Evolutionary conservation across 2,888 invertebrate species (phyloP), one percentile per base, ranked within the genome.

Genomic region (Drosophila cognata): DNA sequence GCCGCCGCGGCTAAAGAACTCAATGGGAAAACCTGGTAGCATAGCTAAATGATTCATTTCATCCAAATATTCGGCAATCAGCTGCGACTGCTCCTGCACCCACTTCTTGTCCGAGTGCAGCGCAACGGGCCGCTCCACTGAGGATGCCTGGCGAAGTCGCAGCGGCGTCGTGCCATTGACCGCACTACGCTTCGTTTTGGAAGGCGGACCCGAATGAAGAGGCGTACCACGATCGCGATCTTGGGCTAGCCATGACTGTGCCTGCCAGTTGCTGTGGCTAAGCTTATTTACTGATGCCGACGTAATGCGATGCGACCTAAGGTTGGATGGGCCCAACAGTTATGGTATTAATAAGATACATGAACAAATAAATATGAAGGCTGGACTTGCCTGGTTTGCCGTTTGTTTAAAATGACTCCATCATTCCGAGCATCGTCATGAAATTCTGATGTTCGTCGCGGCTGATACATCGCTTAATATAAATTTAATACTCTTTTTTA

Each of bases 51-150:
- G 46, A 16, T 71, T 63, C n/a, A 84, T 60, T 35, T 77, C 77
- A 10, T 77, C 58, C 4, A 93, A 74, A 61, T 92, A 91, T 10
- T 92, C 92, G 0, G 86, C 86, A 28, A 93, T 89, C 18, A 79
- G 76, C 25, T 81, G 82, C 0, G 91, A 68, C 65, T 91, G 91
- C 21, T 90, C 89, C 18, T 91, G 90, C 5, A 93, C 79, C 91
- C 91, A 92, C 51, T 91, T 92, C 50, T 93, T 93, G 50, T 93
- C 92, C 28, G 91, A 91, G n/a, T 92, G 82, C 51, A 77, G 62
- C 1, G 52, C 59, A 7, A 80, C 77, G 0, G 74, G 46, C 0
- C 91, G 91, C 71, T 92, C 93, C 2, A 85, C 83, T 0, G 92
- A 91, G 11, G 67, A 69, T 56, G 53, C 77, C 43, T 64, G 67